A percentile compares a stretch with the other conserved stretches of the same genome.
phyloP scores from a whole-genome alignment of 2,888 invertebrate species.

The Dugesia japonica region DNA sequence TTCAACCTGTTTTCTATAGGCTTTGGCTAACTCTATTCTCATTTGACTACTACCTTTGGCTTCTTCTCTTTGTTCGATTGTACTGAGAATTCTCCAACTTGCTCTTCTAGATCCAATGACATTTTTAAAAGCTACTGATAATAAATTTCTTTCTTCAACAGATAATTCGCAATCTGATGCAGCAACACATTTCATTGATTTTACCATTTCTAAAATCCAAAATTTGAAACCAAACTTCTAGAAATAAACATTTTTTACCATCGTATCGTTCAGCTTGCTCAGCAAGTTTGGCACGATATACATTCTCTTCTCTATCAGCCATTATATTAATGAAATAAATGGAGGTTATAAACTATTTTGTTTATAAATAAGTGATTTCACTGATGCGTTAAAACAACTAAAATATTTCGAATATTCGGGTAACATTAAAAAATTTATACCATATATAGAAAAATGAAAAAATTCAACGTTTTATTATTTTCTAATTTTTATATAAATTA shows the following conservation, averaged over 20 bases:
- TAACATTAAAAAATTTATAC: too few relatives aligned
- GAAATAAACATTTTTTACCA: too few relatives aligned
- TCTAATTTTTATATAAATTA: too few relatives aligned
- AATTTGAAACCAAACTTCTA: too few relatives aligned
- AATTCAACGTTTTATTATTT: too few relatives aligned
- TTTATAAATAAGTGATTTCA: constrained; percentile 2
- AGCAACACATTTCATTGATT: constrained; percentile 72
- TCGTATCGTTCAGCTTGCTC: constrained; percentile 33
- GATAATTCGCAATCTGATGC: constrained; percentile 79
- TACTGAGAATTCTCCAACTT: constrained; percentile 91
- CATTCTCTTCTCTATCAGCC: constrained; percentile 31
- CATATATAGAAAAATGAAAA: too few relatives aligned
- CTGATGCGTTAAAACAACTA: not conserved
- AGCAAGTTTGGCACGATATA: constrained; percentile 31
- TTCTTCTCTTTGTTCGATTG: constrained; percentile 83
- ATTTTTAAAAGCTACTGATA: constrained; percentile 96
- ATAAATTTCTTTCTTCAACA: constrained; percentile 85
- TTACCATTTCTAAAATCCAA: constrained; percentile 70
- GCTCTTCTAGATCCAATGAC: constrained; percentile 91
- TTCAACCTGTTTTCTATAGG: constrained; percentile 83
- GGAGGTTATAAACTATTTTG: constrained; percentile 9
- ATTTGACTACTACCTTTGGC: constrained; percentile 67
- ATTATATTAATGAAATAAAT: not conserved
- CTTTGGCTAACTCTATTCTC: constrained; percentile 78
- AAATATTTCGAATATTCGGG: too few relatives aligned